Percentiles rank a stretch among this genome's conserved stretches.
These are phyloP conservation scores for Orycteropus afer DNA, from an alignment of 2,113 vertebrate genomes.

Conservation along the genomic window DNA sequence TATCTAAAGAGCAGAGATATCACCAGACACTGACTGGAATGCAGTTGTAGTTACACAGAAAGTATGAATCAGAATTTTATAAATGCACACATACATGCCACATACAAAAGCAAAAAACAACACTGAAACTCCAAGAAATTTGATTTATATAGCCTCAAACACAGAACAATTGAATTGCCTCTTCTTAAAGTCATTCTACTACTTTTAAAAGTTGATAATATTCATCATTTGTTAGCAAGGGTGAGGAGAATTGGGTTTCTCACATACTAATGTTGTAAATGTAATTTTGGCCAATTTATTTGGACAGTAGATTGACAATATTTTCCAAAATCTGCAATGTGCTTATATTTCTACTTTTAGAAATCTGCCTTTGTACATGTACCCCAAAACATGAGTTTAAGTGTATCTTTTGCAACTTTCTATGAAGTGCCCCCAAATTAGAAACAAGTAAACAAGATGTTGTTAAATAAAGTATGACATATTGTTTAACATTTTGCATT, in stretches of 20 bases:
- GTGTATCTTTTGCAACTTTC: neutral
- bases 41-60: neutral
- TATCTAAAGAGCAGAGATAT: conserved; percentile 41
- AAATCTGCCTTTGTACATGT: neutral
- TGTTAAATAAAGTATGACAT: neutral
- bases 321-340: neutral
- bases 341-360: neutral
- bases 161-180: neutral
- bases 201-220: neutral
- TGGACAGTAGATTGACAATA: neutral
- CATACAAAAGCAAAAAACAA: neutral
- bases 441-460: neutral
- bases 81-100: neutral
- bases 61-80: neutral
- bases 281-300: neutral
- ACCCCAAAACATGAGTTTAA: neutral
- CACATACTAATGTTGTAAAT: neutral
- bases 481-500: neutral
- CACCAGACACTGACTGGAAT: neutral
- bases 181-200: neutral
- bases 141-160: conserved; percentile 16
- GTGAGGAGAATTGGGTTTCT: neutral
- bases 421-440: neutral
- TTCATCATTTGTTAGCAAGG: neutral
- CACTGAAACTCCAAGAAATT: neutral